phyloP scores from a whole-genome alignment of 2,113 vertebrate species.

The Murina feae region DNA sequence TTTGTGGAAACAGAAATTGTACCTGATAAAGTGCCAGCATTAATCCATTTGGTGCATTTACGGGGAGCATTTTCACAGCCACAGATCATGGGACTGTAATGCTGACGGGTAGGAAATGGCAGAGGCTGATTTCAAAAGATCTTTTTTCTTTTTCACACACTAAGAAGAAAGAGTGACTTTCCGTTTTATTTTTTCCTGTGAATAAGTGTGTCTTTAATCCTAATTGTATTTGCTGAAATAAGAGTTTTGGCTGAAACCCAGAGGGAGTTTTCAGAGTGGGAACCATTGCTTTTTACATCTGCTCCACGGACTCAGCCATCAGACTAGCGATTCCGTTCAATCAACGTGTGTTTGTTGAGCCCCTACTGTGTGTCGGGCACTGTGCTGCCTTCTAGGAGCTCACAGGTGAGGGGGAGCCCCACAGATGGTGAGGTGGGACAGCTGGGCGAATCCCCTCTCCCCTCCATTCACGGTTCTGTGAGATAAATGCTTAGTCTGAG shows the following conservation, averaged over 20 bases:
- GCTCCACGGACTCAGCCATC: conserved; percentile 67
- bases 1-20: conserved; percentile 78
- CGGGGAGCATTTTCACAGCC: conserved; percentile 73
- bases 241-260: conserved; percentile 76
- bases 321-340: conserved; percentile 38
- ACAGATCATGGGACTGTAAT: conserved; percentile 74
- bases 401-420: not conserved
- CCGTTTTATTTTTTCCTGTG: conserved; percentile 70
- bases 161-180: conserved; percentile 71
- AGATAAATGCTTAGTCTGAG: not conserved
- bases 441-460: too few relatives aligned
- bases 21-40: conserved; percentile 79
- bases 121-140: conserved; percentile 72
- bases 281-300: conserved; percentile 72
- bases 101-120: conserved; percentile 76
- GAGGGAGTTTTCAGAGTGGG: conserved; percentile 77
- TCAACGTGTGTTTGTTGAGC: not conserved
- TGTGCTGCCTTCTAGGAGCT: not conserved
- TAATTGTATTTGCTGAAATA: conserved; percentile 76
- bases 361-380: not conserved
- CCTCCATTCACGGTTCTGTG: not conserved
- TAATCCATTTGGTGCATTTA: conserved; percentile 80
- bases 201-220: conserved; percentile 73
- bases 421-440: not conserved
- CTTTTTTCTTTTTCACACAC: conserved; percentile 60